Evolutionary conservation across 2,113 vertebrate species (phyloP), one percentile per base, ranked within the genome.

Genomic region (Malurus cyaneus): DNA sequence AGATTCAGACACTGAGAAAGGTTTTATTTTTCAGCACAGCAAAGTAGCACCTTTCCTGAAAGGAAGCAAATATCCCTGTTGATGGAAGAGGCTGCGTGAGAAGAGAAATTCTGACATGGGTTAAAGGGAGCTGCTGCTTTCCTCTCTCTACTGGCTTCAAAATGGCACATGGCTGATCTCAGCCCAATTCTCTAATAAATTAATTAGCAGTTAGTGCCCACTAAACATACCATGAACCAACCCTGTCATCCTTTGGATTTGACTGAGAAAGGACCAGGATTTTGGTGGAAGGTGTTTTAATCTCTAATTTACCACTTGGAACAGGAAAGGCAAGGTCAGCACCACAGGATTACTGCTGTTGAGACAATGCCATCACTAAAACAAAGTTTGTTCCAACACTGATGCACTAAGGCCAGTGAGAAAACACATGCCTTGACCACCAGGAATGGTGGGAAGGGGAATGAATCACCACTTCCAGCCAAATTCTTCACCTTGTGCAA

Each of bases 281-380:
- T 64, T 14, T 2, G 9, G 16, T 0, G 8, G 0, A 2, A 19
- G 8, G 7, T 29, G 39, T 42, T 96, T 85, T 32, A 46, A 64
- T 8, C 39, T 52, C 62, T 13, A 6, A 3, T 84, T 86, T 60
- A 82, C 64, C 41, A 18, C 17, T 28, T 61, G 19, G 62, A 86
- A 80, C 95, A 92, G 93, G 95, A 95, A 96, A 95, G 88, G n/a
- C 57, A 64, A 93, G 95, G 95, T 95, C 96, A 93, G 53, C 74
- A 72, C 8, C 61, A 0, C 2, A 1, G 50, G 31, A 57, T 88
- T 92, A 71, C 88, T 78, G 64, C 70, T 57, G 46, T 13, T 52
- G 86, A 80, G 88, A 80, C 88, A 80, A 47, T 77, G 56, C 88
- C 92, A 78, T 80, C 62, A 47, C 42, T 47, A 66, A 86, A 94